Conservation (phyloP, 2,113 vertebrate species). For the Cynopterus brachyotis region DNA sequence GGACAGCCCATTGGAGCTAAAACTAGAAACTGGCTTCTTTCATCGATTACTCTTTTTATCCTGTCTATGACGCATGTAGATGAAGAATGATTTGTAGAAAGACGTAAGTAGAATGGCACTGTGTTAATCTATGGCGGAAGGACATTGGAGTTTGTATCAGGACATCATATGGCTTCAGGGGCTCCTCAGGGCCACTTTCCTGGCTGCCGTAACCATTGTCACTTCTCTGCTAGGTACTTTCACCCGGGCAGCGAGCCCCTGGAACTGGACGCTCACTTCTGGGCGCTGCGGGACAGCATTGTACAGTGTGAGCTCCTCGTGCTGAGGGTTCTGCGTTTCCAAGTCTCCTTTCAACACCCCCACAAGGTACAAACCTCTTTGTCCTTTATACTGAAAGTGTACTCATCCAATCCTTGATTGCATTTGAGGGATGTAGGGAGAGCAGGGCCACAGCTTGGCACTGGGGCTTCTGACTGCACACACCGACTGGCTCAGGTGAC, state of each 20-base stretch:
- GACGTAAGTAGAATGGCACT: background rate
- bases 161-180: background rate
- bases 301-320: conserved; percentile 92
- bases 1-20: background rate
- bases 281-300: conserved; percentile 91
- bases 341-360: conserved; percentile 91
- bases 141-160: background rate
- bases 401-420: background rate
- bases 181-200: background rate
- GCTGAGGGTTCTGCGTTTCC: conserved; percentile 90
- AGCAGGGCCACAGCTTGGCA: background rate
- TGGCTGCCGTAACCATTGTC: background rate
- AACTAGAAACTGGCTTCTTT: background rate
- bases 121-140: background rate
- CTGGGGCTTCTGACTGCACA: background rate
- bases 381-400: background rate
- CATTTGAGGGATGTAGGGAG: background rate
- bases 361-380: conserved; percentile 81
- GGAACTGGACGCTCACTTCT: conserved; percentile 89
- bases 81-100: background rate
- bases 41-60: background rate
- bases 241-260: conserved; percentile 85
- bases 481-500: background rate
- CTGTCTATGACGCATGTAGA: too few species aligned
- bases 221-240: conserved; percentile 84